phyloP scores from a whole-genome alignment of 2,888 invertebrate species.

The Idaea aversata region DNA sequence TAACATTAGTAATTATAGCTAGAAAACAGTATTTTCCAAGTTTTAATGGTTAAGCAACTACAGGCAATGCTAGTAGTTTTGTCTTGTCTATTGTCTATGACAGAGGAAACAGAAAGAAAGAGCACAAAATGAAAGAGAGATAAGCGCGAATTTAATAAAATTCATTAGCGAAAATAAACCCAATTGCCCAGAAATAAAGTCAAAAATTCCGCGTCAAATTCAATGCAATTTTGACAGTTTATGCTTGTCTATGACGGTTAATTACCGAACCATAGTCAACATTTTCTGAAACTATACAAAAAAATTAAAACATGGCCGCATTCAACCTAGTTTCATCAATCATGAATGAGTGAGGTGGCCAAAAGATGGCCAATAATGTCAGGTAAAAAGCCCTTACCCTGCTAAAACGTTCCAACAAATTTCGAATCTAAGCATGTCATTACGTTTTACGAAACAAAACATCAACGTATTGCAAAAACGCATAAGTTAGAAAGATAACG shows the following conservation, averaged over 20 bases:
- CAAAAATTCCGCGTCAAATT: not conserved
- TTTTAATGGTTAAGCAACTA: constrained; percentile 79
- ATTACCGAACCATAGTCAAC: not conserved
- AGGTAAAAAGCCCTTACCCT: not conserved
- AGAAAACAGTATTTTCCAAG: constrained; percentile 72
- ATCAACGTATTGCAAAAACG: no score
- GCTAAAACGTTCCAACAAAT: not conserved
- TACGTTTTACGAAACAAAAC: not conserved
- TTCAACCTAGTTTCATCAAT: not conserved
- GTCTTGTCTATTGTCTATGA: constrained; percentile 69
- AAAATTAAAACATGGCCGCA: not conserved
- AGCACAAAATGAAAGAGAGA: constrained; percentile 38
- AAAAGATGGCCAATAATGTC: not conserved
- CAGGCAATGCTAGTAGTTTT: constrained; percentile 77
- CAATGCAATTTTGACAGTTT: not conserved
- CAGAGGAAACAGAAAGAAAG: constrained; percentile 48
- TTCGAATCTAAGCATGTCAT: not conserved
- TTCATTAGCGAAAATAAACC: not conserved
- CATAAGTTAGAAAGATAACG: constrained; percentile 21
- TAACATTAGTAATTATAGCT: constrained; percentile 76
- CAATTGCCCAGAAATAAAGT: not conserved
- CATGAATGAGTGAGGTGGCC: not conserved
- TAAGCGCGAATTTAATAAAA: constrained; percentile 16
- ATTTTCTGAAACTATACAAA: not conserved
- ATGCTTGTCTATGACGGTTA: not conserved